phyloP scores from a whole-genome alignment of 2,113 vertebrate genomes.

The Brachionichthys hirsutus region DNA sequence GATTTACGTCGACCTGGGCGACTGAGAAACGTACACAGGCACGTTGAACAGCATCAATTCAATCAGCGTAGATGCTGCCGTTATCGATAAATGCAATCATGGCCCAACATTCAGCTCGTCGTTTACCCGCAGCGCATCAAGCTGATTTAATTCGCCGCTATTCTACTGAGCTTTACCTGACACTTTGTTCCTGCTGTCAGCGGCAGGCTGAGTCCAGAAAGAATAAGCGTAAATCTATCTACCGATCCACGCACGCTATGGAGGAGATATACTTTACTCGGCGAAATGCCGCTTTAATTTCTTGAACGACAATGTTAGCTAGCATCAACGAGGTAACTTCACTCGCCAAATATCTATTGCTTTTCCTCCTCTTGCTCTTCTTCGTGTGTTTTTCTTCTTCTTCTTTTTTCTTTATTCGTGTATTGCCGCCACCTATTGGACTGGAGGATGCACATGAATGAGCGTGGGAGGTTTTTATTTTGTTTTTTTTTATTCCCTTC shows the following conservation, averaged over 20 bases:
- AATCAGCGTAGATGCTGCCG: no score
- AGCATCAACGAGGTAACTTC: conserved; percentile 30
- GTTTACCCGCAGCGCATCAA: conserved; percentile 45
- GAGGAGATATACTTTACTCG: not conserved
- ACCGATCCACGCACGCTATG: not conserved
- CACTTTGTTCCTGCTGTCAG: conserved; percentile 33
- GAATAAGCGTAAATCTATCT: conserved; percentile 4
- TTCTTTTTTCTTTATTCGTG: not conserved
- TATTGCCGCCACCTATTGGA: no score
- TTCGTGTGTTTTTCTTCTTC: conserved; percentile 13
- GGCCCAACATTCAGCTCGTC: not conserved
- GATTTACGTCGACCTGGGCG: no score
- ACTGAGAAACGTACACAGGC: no score
- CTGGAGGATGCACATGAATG: no score
- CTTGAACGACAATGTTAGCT: not conserved
- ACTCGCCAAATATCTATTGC: not conserved
- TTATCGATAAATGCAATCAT: no score
- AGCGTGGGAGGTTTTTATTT: no score
- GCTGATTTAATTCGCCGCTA: not conserved
- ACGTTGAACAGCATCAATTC: no score
- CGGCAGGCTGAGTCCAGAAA: conserved; percentile 18
- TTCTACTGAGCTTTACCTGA: conserved; percentile 48
- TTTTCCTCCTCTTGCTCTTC: no score
- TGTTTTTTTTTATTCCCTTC: no score
- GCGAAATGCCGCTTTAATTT: not conserved